Conservation (phyloP, 2,888 invertebrate genomes). For the Agrilus biguttatus region DNA sequence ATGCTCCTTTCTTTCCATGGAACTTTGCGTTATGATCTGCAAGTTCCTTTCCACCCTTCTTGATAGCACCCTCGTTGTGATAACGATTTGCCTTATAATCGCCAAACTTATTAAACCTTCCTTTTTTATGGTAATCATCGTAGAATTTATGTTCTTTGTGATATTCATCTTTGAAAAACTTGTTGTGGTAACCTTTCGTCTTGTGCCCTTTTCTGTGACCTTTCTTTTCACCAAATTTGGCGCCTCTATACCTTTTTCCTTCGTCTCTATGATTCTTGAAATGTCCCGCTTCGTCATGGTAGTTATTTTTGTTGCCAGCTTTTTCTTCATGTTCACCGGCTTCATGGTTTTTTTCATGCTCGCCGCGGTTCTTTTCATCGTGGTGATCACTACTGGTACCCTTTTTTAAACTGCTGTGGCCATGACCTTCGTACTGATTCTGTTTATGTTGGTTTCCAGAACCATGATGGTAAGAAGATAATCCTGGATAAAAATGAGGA, state of each 20-base stretch:
- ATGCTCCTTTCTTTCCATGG: conserved; percentile 48
- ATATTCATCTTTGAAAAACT: conserved; percentile 65
- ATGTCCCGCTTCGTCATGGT: conserved; percentile 48
- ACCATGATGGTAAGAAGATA: too few species aligned
- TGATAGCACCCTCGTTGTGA: conserved; percentile 46
- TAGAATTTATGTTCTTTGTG: conserved; percentile 68
- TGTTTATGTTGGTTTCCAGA: not conserved
- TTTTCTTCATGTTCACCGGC: conserved; percentile 46
- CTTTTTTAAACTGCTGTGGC: conserved; percentile 3
- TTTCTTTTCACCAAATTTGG: conserved; percentile 58
- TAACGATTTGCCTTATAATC: conserved; percentile 51
- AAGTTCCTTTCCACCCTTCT: conserved; percentile 49
- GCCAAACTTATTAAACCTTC: conserved; percentile 54
- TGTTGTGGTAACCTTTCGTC: conserved; percentile 65
- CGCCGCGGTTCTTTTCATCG: conserved; percentile 19
- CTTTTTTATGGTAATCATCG: conserved; percentile 57
- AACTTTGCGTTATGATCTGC: conserved; percentile 46
- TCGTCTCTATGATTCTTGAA: conserved; percentile 52
- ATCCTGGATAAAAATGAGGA: too few species aligned
- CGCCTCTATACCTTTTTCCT: conserved; percentile 51
- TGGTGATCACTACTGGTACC: conserved; percentile 12
- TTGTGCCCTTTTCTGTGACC: conserved; percentile 66
- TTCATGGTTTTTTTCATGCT: conserved; percentile 38
- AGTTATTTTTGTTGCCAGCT: conserved; percentile 45
- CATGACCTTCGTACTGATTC: not conserved